These are phyloP conservation scores for Chrysocyon brachyurus DNA, from an alignment of 2,797 vertebrate species.

Conservation along the genomic window DNA sequence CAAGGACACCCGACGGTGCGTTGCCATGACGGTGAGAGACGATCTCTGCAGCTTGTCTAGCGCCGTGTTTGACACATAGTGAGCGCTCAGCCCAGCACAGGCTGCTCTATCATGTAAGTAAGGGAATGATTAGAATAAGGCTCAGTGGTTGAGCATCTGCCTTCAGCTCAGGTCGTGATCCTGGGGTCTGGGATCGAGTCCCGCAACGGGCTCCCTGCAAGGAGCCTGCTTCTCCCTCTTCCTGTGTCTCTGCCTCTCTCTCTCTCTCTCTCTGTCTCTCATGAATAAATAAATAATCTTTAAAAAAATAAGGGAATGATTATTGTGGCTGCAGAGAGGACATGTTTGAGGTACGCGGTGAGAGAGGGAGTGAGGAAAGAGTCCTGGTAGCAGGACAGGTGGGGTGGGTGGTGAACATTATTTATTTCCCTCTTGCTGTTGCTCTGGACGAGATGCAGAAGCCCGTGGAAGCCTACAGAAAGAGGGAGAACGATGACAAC, in stretches of 20 bases:
- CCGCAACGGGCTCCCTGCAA: too few species aligned
- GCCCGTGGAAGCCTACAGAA: background rate
- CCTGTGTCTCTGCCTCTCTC: too few species aligned
- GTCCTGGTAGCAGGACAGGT: background rate
- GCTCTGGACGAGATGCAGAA: background rate
- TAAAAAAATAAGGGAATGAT: background rate
- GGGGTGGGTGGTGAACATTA: too few species aligned
- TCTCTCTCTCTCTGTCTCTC: too few species aligned
- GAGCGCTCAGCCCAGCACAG: background rate
- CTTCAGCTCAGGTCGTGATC: too few species aligned
- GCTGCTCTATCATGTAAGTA: fast-evolving
- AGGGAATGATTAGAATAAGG: background rate
- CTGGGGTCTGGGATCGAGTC: too few species aligned
- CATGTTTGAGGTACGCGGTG: background rate
- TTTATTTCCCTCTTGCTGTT: background rate
- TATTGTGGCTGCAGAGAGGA: background rate
- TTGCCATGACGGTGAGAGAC: fast-evolving
- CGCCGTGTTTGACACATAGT: fast-evolving
- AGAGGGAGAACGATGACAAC: background rate
- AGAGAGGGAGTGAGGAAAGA: background rate
- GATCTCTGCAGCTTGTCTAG: background rate
- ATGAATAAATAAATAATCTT: too few species aligned
- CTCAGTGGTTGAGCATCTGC: too few species aligned
- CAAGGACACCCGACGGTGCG: fast-evolving
- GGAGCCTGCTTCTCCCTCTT: too few species aligned